phyloP scores from a whole-genome alignment of 2,888 invertebrate species.

The Metacarcinus magister region DNA sequence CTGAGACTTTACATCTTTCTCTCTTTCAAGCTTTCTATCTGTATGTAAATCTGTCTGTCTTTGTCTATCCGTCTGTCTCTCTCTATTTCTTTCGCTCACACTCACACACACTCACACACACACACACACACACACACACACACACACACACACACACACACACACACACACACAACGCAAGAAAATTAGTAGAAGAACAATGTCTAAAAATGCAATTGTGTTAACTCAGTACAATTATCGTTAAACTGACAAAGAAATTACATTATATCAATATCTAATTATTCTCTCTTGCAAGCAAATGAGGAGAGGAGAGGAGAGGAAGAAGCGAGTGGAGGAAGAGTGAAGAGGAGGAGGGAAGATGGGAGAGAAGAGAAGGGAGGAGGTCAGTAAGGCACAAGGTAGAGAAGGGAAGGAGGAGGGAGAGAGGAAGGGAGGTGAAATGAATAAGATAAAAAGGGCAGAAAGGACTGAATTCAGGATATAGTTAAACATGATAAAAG shows the following conservation, averaged over 20 bases:
- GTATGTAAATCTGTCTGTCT: not conserved
- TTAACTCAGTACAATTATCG: not conserved
- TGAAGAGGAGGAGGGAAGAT: not conserved
- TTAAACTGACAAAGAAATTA: not conserved
- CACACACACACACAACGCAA: too few relatives aligned
- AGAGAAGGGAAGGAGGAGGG: not conserved
- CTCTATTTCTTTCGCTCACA: not conserved
- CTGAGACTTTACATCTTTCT: not conserved
- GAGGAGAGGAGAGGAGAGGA: too few relatives aligned
- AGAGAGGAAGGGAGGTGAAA: not conserved
- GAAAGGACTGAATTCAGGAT: not conserved
- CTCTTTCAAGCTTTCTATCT: conserved; percentile 10
- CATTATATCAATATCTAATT: not conserved
- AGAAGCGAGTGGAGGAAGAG: not conserved
- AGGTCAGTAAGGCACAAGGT: not conserved
- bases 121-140: not conserved
- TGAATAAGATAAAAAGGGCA: not conserved
- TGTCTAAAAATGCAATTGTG: not conserved
- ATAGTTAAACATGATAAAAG: not conserved
- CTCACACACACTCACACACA: not conserved
- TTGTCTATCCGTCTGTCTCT: too few relatives aligned
- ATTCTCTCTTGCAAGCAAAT: not conserved
- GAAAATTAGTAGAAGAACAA: too few relatives aligned
- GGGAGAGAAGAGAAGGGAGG: not conserved
- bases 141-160: not conserved